phyloP scores from a whole-genome alignment of 2,113 vertebrate genomes.

The Otocyon megalotis region DNA sequence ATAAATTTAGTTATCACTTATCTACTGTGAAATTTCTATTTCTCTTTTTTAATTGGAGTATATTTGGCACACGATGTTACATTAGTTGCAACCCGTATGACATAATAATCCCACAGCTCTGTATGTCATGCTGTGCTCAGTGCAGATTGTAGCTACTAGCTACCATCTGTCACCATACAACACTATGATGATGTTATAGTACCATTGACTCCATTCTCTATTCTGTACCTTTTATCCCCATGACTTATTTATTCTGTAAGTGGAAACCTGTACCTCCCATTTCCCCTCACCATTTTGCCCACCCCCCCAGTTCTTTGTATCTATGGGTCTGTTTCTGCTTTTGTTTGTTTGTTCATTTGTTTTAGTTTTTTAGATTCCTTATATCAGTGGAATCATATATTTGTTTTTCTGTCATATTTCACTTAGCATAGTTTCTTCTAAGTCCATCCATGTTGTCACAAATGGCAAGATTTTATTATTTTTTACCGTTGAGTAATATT shows the following conservation, averaged over 20 bases:
- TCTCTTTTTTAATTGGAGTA: neutral
- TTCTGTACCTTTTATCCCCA: neutral
- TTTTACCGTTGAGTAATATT: neutral
- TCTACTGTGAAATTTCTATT: neutral
- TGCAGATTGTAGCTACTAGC: neutral
- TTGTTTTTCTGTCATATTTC: neutral
- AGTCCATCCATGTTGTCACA: neutral
- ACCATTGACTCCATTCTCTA: neutral
- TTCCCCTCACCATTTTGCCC: neutral
- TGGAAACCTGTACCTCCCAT: neutral
- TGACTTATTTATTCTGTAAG: neutral
- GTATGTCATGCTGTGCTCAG: neutral
- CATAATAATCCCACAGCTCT: neutral
- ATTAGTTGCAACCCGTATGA: neutral
- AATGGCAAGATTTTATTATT: neutral
- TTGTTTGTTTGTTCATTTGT: neutral
- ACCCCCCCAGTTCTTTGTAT: neutral
- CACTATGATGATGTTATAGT: neutral
- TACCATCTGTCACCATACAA: neutral
- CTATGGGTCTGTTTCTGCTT: neutral
- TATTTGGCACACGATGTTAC: neutral
- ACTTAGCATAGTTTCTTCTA: neutral
- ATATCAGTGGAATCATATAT: neutral
- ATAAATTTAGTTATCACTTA: conserved; percentile 8
- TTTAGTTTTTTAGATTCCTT: neutral